Evolutionary conservation across 2,888 invertebrate genomes (phyloP).

Genomic region (Drosophila robusta): DNA sequence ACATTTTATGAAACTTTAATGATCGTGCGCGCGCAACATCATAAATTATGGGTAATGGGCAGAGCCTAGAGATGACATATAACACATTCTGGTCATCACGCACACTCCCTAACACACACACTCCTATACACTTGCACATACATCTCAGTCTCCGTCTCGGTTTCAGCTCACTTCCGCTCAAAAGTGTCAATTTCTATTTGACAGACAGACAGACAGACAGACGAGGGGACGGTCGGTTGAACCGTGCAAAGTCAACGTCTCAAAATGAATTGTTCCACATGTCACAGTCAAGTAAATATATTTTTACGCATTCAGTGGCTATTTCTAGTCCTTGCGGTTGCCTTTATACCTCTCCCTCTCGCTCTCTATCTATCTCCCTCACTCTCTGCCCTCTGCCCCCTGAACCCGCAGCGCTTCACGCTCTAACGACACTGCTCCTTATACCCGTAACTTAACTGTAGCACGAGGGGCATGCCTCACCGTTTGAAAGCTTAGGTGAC

Average conservation of each 20-base stretch:
- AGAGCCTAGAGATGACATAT: conserved; percentile 44
- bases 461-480: conserved; percentile 1
- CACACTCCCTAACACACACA: not conserved
- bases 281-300: conserved; percentile 54
- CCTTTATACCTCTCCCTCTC: too few relatives aligned
- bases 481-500: not conserved
- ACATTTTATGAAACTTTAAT: conserved; percentile 56
- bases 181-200: conserved; percentile 59
- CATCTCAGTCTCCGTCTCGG: not conserved
- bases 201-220: conserved; percentile 23
- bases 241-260: conserved; percentile 13
- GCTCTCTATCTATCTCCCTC: too few relatives aligned
- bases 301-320: conserved; percentile 41
- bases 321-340: conserved; percentile 11
- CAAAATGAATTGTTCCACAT: conserved; percentile 51
- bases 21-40: conserved; percentile 52
- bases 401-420: conserved; percentile 9
- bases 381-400: not conserved
- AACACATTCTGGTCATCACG: conserved; percentile 40
- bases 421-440: conserved; percentile 24
- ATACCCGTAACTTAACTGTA: conserved; percentile 4
- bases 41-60: conserved; percentile 55
- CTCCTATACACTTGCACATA: conserved; percentile 1
- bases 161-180: conserved; percentile 17
- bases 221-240: not conserved